Evolutionary conservation across 2,888 invertebrate species (phyloP).

Genomic region (Cephus pulcher): DNA sequence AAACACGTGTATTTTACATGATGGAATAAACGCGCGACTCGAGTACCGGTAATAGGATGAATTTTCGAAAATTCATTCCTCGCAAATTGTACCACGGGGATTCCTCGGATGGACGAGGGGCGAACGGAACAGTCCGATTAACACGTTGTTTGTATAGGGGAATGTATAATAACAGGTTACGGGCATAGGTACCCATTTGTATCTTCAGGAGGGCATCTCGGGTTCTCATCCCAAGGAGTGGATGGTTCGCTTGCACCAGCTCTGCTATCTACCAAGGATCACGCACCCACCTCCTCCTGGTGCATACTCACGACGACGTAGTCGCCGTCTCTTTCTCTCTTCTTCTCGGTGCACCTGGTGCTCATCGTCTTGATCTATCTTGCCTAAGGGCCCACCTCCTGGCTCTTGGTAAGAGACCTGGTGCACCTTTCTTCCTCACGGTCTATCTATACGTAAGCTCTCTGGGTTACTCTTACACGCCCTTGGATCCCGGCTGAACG

Average conservation of each 20-base stretch:
- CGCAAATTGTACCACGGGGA: not conserved
- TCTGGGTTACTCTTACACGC: constrained; percentile 9
- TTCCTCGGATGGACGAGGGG: constrained; percentile 19
- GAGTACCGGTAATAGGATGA: not conserved
- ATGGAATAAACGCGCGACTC: not conserved
- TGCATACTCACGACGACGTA: constrained; percentile 35
- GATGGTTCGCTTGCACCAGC: constrained; percentile 9
- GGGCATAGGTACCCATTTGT: constrained; percentile 62
- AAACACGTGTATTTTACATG: not conserved
- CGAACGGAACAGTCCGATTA: constrained; percentile 58
- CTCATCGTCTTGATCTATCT: constrained; percentile 51
- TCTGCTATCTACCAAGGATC: constrained; percentile 50
- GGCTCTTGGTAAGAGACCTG: constrained; percentile 17
- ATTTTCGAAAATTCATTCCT: not conserved
- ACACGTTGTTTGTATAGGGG: constrained; percentile 67
- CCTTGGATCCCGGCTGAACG: not conserved
- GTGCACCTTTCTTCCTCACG: constrained; percentile 32
- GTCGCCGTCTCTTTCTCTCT: not conserved
- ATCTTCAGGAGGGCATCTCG: constrained; percentile 60
- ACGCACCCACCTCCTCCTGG: constrained; percentile 35
- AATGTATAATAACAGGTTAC: constrained; percentile 66
- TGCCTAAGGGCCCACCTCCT: constrained; percentile 39
- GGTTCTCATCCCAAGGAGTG: constrained; percentile 39
- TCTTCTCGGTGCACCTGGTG: constrained; percentile 53
- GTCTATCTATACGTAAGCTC: not conserved